Percentiles rank a stretch among this genome's conserved stretches.
Evolutionary conservation across 2,797 vertebrate genomes (phyloP).

Genomic region (Eospalax fontanierii): DNA sequence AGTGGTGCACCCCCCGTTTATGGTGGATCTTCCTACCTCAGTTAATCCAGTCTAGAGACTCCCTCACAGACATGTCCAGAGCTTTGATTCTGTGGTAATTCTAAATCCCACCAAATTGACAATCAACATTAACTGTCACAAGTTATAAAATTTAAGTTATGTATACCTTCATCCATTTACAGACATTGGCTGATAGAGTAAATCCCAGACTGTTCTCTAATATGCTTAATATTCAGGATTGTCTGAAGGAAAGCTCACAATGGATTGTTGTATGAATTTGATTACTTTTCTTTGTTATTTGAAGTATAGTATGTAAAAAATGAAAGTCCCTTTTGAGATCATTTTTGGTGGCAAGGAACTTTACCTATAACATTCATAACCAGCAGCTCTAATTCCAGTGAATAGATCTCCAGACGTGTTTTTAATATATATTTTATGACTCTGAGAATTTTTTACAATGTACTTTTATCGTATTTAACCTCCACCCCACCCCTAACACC

Average conservation of each 20-base stretch:
- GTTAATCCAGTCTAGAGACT: neutral
- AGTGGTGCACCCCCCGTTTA: no score
- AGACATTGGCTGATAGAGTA: neutral
- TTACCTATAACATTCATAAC: neutral
- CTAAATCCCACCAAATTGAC: neutral
- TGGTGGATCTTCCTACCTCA: neutral
- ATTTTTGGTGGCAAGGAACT: neutral
- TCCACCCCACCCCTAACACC: no score
- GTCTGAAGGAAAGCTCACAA: neutral
- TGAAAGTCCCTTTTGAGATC: neutral
- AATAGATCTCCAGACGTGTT: neutral
- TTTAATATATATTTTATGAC: neutral
- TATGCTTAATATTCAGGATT: neutral
- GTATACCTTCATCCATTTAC: neutral
- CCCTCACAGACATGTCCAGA: neutral
- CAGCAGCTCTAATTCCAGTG: neutral
- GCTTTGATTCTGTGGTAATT: neutral
- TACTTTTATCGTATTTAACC: neutral
- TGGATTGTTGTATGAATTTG: neutral
- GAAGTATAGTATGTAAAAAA: constrained; percentile 6
- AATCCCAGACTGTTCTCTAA: neutral
- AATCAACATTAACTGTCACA: neutral
- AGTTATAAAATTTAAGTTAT: neutral
- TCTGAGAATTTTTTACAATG: neutral
- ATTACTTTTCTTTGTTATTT: constrained; percentile 35